Base-by-base conservation (phyloP, 2,797 vertebrate species). In the Cichlasoma orientale region DNA sequence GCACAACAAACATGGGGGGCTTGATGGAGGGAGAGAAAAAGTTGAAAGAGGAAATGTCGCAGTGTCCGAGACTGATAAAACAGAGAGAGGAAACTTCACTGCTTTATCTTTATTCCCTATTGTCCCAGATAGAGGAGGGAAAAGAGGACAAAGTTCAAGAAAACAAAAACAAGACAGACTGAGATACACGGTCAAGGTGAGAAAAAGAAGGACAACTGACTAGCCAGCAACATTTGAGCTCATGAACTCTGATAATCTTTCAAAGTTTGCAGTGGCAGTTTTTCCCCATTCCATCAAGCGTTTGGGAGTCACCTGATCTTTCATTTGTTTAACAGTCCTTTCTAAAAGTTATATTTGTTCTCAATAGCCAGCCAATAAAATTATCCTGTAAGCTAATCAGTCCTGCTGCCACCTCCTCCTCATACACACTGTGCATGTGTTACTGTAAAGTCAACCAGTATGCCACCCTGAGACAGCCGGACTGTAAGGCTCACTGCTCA, bases 401-500 rank as follows among this genome's bases (percentile, higher is more conserved):
- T 56, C 71, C 53, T 41, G 23, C 1, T 38, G 44, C 44, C 27
- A 13, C 57, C 53, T 23, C n/a, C 50, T 21, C 36, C 69, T 41
- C 50, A 25, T 4, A 56, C 36, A 50, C 21, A 16, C 29, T 23
- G 12, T 0, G 19, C 58, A 19, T 78, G 23, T 71, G 55, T 80
- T 41, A 72, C 25, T 7, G 12, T 77, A 47, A 79, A 82, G 61
- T 58, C 70, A 74, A 87, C 72, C 77, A n/a, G 76, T 87, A 53
- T 78, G 73, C 57, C 13, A 27, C 70, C 61, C 70, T 58, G 77
- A 78, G 27, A 72, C 75, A 69, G 78, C 73, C 87, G 89, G 87
- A 86, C 90, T 83, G 8, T 52, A 85, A 56, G 88, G 87, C 87
- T 92, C 87, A 89, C 84, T 86, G 86, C 61, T 88, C 80, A 83